Conservation (phyloP, 1,140 invertebrate genomes). For the Aphelinus certus region DNA sequence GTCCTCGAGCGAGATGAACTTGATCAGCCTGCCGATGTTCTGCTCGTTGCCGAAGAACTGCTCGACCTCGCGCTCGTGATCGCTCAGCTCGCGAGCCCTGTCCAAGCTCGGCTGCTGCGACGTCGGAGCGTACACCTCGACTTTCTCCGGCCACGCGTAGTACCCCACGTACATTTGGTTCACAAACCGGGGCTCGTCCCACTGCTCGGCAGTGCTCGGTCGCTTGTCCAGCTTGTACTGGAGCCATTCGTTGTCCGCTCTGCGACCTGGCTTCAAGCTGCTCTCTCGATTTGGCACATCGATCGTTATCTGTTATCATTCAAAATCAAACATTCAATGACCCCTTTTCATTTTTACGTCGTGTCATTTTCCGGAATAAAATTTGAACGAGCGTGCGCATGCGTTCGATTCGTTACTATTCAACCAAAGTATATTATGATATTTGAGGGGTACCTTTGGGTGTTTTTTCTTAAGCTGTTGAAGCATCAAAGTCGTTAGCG, state of each 20-base stretch:
- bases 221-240: conserved; percentile 70
- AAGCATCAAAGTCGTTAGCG: conserved; percentile 72
- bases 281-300: background rate
- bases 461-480: conserved; percentile 81
- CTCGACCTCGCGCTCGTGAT: conserved; percentile 74
- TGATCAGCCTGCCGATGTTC: conserved; percentile 5
- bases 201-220: conserved; percentile 74
- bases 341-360: no score
- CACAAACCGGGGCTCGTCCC: conserved; percentile 76
- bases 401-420: background rate
- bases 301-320: conserved; percentile 1
- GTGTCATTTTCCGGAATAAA: no score
- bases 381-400: no score
- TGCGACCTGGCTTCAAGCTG: conserved; percentile 64
- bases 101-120: conserved; percentile 71
- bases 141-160: conserved; percentile 81
- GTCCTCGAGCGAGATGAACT: conserved; percentile 73
- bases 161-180: conserved; percentile 80
- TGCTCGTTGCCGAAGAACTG: conserved; percentile 70
- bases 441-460: conserved; percentile 49
- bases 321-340: no score
- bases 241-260: conserved; percentile 78
- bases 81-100: conserved; percentile 64
- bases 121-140: conserved; percentile 72
- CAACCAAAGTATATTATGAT: background rate